Evolutionary conservation across 2,113 vertebrate genomes (phyloP).

Genomic region (Petrocephalus microphthalmus): DNA sequence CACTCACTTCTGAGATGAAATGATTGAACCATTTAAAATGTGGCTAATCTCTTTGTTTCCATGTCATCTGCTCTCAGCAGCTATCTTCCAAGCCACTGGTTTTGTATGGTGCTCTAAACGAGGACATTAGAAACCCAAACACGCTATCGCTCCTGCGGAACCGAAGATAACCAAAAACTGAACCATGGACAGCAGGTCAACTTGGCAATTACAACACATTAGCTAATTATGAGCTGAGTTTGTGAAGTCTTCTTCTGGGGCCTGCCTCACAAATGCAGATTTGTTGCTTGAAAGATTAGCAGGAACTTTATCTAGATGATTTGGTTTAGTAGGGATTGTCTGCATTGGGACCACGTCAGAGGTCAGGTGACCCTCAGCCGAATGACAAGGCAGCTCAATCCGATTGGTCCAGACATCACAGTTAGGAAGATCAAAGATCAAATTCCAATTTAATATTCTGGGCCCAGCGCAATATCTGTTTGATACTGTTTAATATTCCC

Average conservation of each 20-base stretch:
- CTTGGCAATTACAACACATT: background rate
- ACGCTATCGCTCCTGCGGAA: background rate
- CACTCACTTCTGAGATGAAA: background rate
- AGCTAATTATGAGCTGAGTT: background rate
- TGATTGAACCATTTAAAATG: background rate
- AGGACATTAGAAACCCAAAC: background rate
- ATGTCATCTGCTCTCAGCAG: background rate
- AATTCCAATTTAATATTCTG: background rate
- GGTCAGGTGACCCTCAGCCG: background rate
- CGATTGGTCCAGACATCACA: background rate
- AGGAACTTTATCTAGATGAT: background rate
- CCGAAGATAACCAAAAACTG: background rate
- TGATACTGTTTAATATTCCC: background rate
- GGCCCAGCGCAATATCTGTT: background rate
- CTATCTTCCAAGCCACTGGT: background rate
- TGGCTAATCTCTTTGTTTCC: background rate
- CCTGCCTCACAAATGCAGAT: background rate
- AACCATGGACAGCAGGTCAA: background rate
- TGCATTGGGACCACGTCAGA: background rate
- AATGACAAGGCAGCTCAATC: background rate
- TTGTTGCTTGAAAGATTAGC: background rate
- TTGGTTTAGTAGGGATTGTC: background rate
- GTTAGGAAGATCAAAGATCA: background rate
- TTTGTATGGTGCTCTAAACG: background rate
- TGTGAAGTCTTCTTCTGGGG: background rate